Conservation (phyloP, 2,113 vertebrate species). For the Opisthocomus hoazin region DNA sequence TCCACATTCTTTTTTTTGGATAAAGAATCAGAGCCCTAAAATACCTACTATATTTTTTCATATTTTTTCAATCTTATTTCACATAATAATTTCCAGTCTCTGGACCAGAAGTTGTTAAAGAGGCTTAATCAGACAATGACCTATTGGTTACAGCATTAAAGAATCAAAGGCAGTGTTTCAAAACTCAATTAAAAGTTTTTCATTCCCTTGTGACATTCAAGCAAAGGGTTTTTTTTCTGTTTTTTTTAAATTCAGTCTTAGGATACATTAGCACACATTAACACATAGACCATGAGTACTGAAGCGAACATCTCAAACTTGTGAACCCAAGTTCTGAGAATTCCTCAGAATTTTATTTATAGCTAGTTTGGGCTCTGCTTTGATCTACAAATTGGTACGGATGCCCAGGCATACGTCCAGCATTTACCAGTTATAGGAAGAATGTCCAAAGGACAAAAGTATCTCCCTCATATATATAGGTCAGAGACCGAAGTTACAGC, state of each 20-base stretch:
- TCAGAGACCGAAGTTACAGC: neutral
- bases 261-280: neutral
- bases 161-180: conserved; percentile 1
- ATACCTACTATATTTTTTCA: neutral
- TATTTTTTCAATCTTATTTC: neutral
- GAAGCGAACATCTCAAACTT: neutral
- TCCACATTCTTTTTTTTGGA: neutral
- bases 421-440: neutral
- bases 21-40: neutral
- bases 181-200: conserved; percentile 26
- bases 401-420: neutral
- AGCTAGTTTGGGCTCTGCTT: neutral
- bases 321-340: neutral
- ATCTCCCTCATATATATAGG: neutral
- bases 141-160: neutral
- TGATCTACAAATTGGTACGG: neutral
- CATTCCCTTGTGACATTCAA: too few relatives aligned
- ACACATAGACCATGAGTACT: neutral
- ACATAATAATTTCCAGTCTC: neutral
- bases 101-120: neutral
- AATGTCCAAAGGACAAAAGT: neutral
- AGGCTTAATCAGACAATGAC: neutral
- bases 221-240: neutral
- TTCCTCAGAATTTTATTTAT: neutral
- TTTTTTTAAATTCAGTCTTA: neutral